Percentiles rank a stretch among this genome's conserved stretches.
These are phyloP conservation scores for Pygmarrhopalites habei DNA, from an alignment of 1,140 invertebrate species.

Conservation along the genomic window DNA sequence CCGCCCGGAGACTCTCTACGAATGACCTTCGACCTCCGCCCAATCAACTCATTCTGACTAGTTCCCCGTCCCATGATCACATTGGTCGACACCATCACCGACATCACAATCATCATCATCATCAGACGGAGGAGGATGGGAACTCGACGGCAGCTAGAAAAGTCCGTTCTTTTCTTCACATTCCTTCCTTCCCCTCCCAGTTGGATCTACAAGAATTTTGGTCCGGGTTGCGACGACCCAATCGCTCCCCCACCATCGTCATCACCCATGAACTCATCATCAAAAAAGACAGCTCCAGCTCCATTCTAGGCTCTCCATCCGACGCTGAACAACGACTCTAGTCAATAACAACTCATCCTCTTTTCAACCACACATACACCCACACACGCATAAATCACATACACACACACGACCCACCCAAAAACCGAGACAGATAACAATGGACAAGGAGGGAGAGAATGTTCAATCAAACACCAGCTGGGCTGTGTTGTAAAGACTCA, in stretches of 20 bases:
- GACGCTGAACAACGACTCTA: conserved; percentile 36
- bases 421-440: no score
- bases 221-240: conserved; percentile 35
- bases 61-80: conserved; percentile 27
- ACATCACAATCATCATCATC: not conserved
- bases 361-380: no score
- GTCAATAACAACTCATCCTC: no score
- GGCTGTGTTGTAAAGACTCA: no score
- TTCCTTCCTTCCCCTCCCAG: conserved; percentile 35
- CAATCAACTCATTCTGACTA: conserved; percentile 26
- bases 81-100: conserved; percentile 14
- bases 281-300: conserved; percentile 24
- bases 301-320: conserved; percentile 15
- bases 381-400: no score
- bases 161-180: conserved; percentile 38
- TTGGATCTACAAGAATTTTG: conserved; percentile 38
- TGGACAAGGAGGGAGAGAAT: no score
- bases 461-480: no score
- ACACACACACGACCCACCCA: no score
- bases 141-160: conserved; percentile 13
- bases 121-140: conserved; percentile 2
- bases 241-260: conserved; percentile 38
- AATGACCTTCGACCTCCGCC: conserved; percentile 37
- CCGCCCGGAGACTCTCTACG: conserved; percentile 32
- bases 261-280: conserved; percentile 39